These are phyloP conservation scores for Bombus consobrinus DNA, from an alignment of 1,140 invertebrate genomes.

Conservation along the genomic window DNA sequence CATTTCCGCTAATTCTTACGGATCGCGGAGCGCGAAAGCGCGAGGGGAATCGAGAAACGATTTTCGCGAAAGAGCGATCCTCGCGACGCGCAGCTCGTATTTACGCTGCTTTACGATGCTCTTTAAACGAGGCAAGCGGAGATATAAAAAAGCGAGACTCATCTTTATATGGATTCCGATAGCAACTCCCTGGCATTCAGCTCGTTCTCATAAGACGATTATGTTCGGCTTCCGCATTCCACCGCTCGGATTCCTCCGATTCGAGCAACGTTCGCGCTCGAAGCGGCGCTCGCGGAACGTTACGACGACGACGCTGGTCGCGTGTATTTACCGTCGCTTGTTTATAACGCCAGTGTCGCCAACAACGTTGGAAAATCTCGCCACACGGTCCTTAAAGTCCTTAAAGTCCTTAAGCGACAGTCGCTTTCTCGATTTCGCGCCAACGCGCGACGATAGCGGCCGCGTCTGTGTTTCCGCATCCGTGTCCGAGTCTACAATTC, in stretches of 20 bases:
- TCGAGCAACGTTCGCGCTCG: slow-evolving; percentile 29
- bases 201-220: slow-evolving; percentile 59
- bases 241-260: slow-evolving; percentile 27
- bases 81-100: not conserved
- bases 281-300: slow-evolving; percentile 25
- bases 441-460: not conserved
- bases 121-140: not conserved
- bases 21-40: not conserved
- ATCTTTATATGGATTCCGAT: slow-evolving; percentile 57
- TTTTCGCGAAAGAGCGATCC: not conserved
- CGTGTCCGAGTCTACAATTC: slow-evolving; percentile 20
- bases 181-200: slow-evolving; percentile 50
- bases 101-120: not conserved
- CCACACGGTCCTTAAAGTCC: not conserved
- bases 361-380: not conserved
- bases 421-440: not conserved
- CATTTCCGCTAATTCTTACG: slow-evolving; percentile 25
- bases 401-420: slow-evolving; percentile 3
- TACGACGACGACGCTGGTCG: too few relatives aligned
- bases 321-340: not conserved
- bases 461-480: not conserved
- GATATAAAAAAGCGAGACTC: slow-evolving; percentile 52
- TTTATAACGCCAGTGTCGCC: slow-evolving; percentile 19
- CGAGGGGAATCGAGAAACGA: not conserved
- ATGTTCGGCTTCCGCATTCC: slow-evolving; percentile 54